Conservation (phyloP, 2,888 invertebrate genomes). For the Ommatoiulus sabulosus region DNA sequence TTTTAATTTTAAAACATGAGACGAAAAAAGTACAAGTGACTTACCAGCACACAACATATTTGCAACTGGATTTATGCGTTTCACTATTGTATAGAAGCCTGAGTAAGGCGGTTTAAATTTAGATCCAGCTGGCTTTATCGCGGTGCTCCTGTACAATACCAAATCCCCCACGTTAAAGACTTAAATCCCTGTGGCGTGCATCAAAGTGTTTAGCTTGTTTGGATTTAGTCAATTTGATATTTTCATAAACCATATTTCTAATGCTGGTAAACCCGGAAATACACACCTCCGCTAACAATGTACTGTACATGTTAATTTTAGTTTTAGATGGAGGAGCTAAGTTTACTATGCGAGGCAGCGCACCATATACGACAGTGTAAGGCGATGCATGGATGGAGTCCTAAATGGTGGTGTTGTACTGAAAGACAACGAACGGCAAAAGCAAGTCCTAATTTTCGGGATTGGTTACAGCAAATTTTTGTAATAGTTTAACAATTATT, state of each 20-base stretch:
- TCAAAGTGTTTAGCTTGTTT: neutral
- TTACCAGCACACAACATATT: too few species aligned
- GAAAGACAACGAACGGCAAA: neutral
- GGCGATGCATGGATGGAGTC: neutral
- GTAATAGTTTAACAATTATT: neutral
- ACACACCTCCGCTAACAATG: neutral
- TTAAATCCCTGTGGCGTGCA: neutral
- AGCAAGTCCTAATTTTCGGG: neutral
- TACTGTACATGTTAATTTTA: neutral
- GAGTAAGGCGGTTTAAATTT: too few species aligned
- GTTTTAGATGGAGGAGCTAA: neutral
- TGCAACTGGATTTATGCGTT: too few species aligned
- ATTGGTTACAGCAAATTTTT: neutral
- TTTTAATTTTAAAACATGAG: too few species aligned
- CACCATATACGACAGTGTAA: neutral
- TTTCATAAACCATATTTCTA: neutral
- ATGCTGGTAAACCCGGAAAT: neutral
- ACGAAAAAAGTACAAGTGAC: too few species aligned
- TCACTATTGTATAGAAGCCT: too few species aligned
- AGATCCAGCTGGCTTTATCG: neutral
- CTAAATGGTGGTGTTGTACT: neutral
- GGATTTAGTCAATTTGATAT: neutral
- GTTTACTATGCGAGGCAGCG: neutral
- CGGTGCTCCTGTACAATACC: neutral
- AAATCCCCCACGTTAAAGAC: neutral